These are phyloP conservation scores for Arnoldichthys spilopterus DNA, from an alignment of 2,797 vertebrate species.

Conservation along the genomic window DNA sequence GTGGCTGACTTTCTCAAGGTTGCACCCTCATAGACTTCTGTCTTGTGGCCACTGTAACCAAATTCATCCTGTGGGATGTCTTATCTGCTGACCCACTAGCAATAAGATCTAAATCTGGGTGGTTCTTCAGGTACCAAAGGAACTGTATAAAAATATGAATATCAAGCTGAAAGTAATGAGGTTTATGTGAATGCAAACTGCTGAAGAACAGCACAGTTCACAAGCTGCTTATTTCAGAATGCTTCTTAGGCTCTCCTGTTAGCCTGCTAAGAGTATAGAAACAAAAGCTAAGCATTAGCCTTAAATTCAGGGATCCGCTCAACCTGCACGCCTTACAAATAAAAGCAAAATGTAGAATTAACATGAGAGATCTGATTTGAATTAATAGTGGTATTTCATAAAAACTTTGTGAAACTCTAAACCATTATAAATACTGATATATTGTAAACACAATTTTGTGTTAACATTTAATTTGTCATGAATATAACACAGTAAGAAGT, in stretches of 20 bases:
- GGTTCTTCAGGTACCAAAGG: not conserved
- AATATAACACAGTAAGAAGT: not conserved
- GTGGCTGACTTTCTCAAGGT: not conserved
- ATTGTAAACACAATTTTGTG: not conserved
- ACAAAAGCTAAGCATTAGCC: slow-evolving; percentile 37
- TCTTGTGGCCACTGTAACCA: not conserved
- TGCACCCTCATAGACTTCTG: not conserved
- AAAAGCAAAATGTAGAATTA: slow-evolving; percentile 1
- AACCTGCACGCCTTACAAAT: slow-evolving; percentile 49
- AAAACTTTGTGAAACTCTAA: not conserved
- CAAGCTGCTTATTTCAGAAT: slow-evolving; percentile 8
- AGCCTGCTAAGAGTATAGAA: slow-evolving; percentile 15
- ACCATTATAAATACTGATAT: not conserved
- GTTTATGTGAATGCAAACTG: not conserved
- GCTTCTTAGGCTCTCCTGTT: slow-evolving; percentile 22
- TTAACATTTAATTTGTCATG: not conserved
- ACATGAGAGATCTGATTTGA: not conserved
- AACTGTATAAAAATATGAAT: slow-evolving; percentile 10
- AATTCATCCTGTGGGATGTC: not conserved
- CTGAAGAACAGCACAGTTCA: slow-evolving; percentile 6
- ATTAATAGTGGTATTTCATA: slow-evolving; percentile 28
- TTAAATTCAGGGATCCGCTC: slow-evolving; percentile 45
- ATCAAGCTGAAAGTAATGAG: slow-evolving; percentile 16
- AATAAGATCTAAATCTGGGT: slow-evolving; percentile 33
- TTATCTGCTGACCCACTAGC: slow-evolving; percentile 37